These are phyloP conservation scores for Peromyscus californicus DNA, from an alignment of 2,113 vertebrate genomes.

Conservation along the genomic window DNA sequence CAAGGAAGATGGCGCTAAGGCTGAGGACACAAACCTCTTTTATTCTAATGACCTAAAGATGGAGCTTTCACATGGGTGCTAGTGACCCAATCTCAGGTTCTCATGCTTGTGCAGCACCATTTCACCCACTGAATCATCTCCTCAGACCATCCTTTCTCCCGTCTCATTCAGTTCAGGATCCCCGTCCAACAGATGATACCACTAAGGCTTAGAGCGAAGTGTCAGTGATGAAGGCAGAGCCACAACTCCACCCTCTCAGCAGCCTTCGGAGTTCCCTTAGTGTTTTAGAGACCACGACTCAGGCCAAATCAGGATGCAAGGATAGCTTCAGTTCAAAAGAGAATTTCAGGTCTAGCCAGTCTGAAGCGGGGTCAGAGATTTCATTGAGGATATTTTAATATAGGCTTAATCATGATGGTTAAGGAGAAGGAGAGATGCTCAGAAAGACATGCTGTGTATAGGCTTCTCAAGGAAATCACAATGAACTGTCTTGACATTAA, in stretches of 20 bases:
- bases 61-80: background rate
- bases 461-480: background rate
- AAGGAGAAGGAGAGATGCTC: background rate
- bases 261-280: background rate
- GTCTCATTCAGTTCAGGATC: background rate
- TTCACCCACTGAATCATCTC: background rate
- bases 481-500: background rate
- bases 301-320: background rate
- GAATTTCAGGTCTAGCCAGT: background rate
- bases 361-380: background rate
- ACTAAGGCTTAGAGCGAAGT: background rate
- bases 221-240: background rate
- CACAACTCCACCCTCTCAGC: background rate
- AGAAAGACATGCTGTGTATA: background rate
- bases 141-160: background rate
- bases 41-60: background rate
- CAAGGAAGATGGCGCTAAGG: background rate
- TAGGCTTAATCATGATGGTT: background rate
- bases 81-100: background rate
- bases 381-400: background rate
- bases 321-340: background rate
- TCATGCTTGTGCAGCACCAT: background rate
- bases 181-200: background rate
- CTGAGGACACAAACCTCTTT: background rate
- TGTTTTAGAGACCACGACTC: background rate